A percentile compares a stretch with the other conserved stretches of the same genome.
Evolutionary conservation across 2,113 vertebrate genomes (phyloP).

Genomic region (Lepus timidus): DNA sequence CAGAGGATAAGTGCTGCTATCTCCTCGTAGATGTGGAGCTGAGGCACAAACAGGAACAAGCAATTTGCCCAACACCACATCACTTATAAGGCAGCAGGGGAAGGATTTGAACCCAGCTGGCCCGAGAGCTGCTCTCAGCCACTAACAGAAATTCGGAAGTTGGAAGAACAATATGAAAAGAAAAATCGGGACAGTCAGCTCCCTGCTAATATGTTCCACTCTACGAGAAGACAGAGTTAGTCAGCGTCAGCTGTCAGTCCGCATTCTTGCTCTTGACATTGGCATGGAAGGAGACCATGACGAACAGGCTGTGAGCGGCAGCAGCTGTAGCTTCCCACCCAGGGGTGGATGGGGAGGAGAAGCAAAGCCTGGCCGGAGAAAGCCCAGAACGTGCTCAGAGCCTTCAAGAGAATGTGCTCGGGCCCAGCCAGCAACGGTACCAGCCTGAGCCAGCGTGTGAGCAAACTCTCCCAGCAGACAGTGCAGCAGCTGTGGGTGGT

Average conservation of each 20-base stretch:
- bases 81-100: neutral
- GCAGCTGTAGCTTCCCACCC: conserved; percentile 25
- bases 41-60: conserved; percentile 4
- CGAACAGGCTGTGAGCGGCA: neutral
- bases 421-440: neutral
- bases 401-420: neutral
- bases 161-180: neutral
- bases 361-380: neutral
- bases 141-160: neutral
- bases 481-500: neutral
- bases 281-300: neutral
- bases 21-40: neutral
- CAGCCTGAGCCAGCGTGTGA: neutral
- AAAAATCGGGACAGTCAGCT: neutral
- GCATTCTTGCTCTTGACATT: neutral
- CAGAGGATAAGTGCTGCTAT: neutral
- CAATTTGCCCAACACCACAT: neutral
- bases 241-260: conserved; percentile 17
- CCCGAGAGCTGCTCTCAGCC: neutral
- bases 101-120: neutral
- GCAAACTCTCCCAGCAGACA: neutral
- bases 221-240: neutral
- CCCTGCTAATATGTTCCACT: neutral
- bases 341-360: neutral
- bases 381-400: neutral